phyloP scores from a whole-genome alignment of 2,888 invertebrate genomes.

The Mellilla xanthometata region DNA sequence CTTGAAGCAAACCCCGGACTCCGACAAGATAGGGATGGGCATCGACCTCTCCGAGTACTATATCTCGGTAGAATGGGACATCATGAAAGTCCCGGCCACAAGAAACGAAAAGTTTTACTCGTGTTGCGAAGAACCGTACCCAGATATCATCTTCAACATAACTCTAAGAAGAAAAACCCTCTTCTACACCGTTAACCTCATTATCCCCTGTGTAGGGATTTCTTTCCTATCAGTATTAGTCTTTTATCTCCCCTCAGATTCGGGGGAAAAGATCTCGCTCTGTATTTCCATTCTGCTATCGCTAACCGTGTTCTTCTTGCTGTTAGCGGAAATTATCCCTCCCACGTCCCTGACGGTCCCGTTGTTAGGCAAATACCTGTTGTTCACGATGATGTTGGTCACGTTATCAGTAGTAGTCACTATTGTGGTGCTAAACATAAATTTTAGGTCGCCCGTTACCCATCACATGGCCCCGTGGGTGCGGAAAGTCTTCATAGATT shows the following conservation, averaged over 20 bases:
- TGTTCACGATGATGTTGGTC: conserved; percentile 97
- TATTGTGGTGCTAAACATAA: conserved; percentile 96
- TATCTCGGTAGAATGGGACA: conserved; percentile 99
- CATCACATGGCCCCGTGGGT: conserved; percentile 97
- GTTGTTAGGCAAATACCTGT: conserved; percentile 93
- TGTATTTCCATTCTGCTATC: conserved; percentile 97
- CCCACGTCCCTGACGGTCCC: conserved; percentile 96
- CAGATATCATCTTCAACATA: conserved; percentile 98
- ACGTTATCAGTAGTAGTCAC: conserved; percentile 96
- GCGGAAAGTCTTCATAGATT: conserved; percentile 91
- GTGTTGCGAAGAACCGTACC: conserved; percentile 98
- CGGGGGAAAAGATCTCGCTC: conserved; percentile 98
- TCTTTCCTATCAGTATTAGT: conserved; percentile 98
- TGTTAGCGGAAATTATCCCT: conserved; percentile 96
- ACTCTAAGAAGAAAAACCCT: conserved; percentile 96
- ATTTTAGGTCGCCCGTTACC: conserved; percentile 95
- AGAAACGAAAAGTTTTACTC: conserved; percentile 96
- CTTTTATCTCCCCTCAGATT: conserved; percentile 98
- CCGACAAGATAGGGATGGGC: conserved; percentile 93
- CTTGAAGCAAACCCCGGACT: conserved; percentile 92
- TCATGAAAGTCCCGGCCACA: conserved; percentile 95
- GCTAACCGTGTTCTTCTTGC: conserved; percentile 96
- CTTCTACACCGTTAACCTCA: conserved; percentile 98
- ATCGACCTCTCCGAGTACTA: conserved; percentile 97
- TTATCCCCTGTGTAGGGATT: conserved; percentile 98